Percentiles rank a stretch among this genome's conserved stretches.
These are phyloP conservation scores for Callaeas wilsoni DNA, from an alignment of 2,113 vertebrate genomes.

Conservation along the genomic window DNA sequence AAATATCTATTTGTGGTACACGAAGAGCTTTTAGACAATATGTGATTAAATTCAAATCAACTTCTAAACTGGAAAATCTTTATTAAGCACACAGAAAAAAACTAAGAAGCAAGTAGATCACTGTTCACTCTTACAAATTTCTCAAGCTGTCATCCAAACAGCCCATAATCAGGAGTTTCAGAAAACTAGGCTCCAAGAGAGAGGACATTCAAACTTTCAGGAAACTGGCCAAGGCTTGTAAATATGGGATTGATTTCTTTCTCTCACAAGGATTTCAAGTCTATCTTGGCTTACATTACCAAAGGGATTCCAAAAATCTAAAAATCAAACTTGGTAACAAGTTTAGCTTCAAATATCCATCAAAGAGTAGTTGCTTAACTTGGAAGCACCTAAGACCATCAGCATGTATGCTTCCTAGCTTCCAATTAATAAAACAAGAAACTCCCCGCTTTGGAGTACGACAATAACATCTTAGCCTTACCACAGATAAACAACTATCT, in stretches of 20 bases:
- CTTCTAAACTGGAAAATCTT: neutral
- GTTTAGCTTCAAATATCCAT: neutral
- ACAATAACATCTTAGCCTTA: neutral
- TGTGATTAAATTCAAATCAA: constrained; percentile 9
- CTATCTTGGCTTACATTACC: neutral
- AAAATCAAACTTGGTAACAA: neutral
- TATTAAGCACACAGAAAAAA: neutral
- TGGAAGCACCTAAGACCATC: neutral
- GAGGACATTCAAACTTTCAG: neutral
- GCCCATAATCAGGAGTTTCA: neutral
- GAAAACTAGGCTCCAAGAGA: neutral
- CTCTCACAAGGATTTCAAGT: neutral
- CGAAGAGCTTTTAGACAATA: neutral
- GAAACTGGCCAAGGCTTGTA: neutral
- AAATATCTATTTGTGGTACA: constrained; percentile 7
- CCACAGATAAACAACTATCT: neutral
- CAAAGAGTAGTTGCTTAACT: neutral
- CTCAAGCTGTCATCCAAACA: neutral
- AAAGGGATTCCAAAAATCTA: neutral
- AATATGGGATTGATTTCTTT: constrained; percentile 29
- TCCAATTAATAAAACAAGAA: neutral
- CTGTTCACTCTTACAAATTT: neutral
- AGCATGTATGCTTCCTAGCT: neutral
- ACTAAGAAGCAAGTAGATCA: neutral
- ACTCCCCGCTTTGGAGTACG: too few species aligned